A percentile compares a stretch with the other conserved stretches of the same genome.
These are phyloP conservation scores for Acropora tenuis DNA, from an alignment of 64 coral and sea anemone species.

Conservation along the genomic window DNA sequence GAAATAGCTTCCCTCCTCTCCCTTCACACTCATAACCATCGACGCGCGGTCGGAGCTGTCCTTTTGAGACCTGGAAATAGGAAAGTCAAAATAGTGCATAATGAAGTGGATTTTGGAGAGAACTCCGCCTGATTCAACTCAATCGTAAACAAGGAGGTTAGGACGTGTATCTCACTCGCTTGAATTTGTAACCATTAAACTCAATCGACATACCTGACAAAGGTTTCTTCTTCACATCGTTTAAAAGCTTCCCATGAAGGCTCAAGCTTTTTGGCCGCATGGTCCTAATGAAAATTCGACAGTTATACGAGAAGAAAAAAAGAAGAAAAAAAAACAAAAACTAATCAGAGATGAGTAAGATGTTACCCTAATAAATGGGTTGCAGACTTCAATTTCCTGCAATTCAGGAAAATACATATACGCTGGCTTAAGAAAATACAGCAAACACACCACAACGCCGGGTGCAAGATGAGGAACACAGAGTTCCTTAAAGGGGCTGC, in stretches of 20 bases:
- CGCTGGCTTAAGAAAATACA: too few species aligned
- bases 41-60: constrained; percentile 18
- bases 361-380: too few species aligned
- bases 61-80: constrained; percentile 29
- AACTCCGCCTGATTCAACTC: too few species aligned
- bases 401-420: too few species aligned
- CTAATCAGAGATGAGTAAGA: background rate
- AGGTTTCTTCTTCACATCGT: constrained; percentile 13
- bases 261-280: constrained; percentile 29
- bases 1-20: constrained; percentile 51
- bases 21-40: constrained; percentile 1
- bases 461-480: too few species aligned
- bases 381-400: too few species aligned
- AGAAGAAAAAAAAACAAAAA: background rate
- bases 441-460: too few species aligned
- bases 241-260: constrained; percentile 45
- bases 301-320: too few species aligned
- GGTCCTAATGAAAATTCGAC: background rate
- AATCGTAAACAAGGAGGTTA: too few species aligned
- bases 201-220: background rate
- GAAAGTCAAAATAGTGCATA: background rate
- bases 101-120: too few species aligned
- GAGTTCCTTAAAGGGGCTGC: too few species aligned
- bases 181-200: background rate
- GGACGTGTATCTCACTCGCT: too few species aligned